Evolutionary conservation across 2,113 vertebrate genomes (phyloP).

Genomic region (Oenanthe melanoleuca): DNA sequence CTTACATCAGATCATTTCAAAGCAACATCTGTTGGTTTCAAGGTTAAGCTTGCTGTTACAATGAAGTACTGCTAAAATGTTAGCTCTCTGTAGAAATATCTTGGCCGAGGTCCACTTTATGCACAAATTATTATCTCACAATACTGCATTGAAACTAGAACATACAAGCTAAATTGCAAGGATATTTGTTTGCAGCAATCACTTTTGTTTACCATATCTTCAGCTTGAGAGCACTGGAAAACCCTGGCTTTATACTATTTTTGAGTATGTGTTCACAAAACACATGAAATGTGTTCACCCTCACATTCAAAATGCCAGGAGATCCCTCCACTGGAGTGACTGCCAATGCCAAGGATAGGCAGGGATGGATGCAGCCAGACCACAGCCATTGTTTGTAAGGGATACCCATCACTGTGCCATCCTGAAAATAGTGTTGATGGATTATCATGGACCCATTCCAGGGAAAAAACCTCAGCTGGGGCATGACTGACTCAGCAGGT

Average conservation of each 20-base stretch:
- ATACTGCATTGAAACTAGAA: not conserved
- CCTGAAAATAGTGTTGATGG: not conserved
- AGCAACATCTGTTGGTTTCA: conserved; percentile 35
- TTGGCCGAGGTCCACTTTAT: not conserved
- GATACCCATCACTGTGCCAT: not conserved
- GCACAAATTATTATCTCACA: not conserved
- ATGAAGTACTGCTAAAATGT: not conserved
- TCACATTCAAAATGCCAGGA: not conserved
- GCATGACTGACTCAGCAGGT: not conserved
- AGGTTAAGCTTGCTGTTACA: conserved; percentile 13
- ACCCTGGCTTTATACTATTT: not conserved
- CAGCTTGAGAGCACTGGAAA: not conserved
- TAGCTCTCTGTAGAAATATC: conserved; percentile 14
- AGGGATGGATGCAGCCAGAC: not conserved
- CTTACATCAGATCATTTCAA: conserved; percentile 32
- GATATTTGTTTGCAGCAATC: not conserved
- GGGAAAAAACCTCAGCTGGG: not conserved
- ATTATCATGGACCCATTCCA: not conserved
- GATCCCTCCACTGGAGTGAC: not conserved
- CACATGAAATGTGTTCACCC: not conserved
- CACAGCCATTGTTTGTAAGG: not conserved
- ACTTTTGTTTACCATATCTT: not conserved
- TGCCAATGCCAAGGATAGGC: not conserved
- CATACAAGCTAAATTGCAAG: not conserved
- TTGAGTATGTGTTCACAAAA: not conserved